A percentile compares a stretch with the other conserved stretches of the same genome.
These are phyloP conservation scores for Lutraria lutraria DNA, from an alignment of 2,888 invertebrate species.

Conservation along the genomic window DNA sequence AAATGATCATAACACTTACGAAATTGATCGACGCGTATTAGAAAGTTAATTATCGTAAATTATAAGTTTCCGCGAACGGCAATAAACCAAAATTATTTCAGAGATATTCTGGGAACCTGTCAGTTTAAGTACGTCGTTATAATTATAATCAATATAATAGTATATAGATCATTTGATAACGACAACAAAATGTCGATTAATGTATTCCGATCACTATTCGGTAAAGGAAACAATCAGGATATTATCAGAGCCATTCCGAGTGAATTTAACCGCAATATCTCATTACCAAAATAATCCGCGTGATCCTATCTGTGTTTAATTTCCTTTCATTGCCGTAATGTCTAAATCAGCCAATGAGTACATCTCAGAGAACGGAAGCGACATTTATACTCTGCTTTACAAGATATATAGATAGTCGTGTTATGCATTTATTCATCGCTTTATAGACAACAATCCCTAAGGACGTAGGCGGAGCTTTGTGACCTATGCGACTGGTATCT, in stretches of 20 bases:
- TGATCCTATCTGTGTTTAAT: background rate
- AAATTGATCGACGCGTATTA: no score
- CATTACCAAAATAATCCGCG: background rate
- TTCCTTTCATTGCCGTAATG: background rate
- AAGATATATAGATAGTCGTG: no score
- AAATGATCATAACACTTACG: no score
- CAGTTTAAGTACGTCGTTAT: no score
- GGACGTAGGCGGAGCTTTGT: background rate
- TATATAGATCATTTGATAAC: background rate
- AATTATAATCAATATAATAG: background rate
- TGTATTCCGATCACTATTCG: background rate
- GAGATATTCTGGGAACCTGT: no score
- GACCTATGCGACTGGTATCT: background rate
- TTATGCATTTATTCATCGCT: no score
- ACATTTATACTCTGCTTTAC: no score
- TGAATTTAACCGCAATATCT: constrained; percentile 18
- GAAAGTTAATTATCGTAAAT: no score
- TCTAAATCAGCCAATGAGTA: background rate
- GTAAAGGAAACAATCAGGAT: background rate
- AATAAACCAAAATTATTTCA: no score
- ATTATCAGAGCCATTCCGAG: background rate
- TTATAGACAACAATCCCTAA: no score
- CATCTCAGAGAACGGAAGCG: background rate
- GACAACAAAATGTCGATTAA: background rate
- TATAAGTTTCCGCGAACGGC: no score